Conservation (phyloP, 1,140 invertebrate species). For the Chlorops oryzae region DNA sequence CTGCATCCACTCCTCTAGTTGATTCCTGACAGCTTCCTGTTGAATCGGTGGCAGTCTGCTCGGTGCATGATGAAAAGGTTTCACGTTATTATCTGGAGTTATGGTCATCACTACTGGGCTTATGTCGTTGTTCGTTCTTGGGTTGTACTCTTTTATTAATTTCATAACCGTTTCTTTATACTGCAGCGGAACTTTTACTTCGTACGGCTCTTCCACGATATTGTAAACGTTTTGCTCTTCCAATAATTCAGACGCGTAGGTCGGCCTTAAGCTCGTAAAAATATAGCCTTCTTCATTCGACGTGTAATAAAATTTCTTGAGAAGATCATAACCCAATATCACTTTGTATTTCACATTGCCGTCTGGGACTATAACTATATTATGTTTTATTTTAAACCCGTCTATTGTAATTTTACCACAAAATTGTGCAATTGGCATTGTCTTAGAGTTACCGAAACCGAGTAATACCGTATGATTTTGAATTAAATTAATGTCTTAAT, state of each 20-base stretch:
- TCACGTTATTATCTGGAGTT: slow-evolving; percentile 17
- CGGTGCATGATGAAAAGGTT: slow-evolving; percentile 22
- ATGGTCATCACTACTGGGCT: slow-evolving; percentile 13
- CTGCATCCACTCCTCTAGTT: slow-evolving; percentile 15
- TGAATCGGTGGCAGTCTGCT: too few relatives aligned
- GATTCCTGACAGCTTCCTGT: slow-evolving; percentile 9
- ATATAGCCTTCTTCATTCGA: background rate
- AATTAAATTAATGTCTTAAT: background rate
- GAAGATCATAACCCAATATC: background rate
- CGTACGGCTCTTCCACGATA: too few relatives aligned
- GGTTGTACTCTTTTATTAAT: background rate
- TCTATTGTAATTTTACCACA: background rate
- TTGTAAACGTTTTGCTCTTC: background rate
- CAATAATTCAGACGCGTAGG: background rate
- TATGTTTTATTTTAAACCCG: background rate
- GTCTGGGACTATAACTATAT: background rate
- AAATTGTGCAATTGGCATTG: background rate
- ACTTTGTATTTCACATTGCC: background rate
- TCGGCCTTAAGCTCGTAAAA: background rate
- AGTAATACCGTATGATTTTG: background rate
- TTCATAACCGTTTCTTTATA: background rate
- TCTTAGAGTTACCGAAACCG: background rate
- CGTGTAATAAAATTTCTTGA: background rate
- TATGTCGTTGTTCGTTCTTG: background rate
- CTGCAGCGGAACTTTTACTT: too few relatives aligned